phyloP scores from a whole-genome alignment of 2,888 invertebrate genomes.

The Gymnoscelis rufifasciata region DNA sequence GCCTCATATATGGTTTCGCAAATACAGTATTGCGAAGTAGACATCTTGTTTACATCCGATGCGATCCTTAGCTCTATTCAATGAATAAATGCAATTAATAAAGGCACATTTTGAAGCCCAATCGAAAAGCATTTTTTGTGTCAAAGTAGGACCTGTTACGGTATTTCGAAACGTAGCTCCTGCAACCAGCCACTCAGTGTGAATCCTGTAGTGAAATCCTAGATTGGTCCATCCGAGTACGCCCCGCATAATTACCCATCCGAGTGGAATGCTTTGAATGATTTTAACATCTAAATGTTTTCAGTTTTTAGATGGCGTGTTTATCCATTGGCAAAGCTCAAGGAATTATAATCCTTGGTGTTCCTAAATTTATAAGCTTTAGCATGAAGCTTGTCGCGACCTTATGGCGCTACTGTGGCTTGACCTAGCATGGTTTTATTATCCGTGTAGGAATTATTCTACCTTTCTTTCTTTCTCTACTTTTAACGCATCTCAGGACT shows the following conservation, averaged over 20 bases:
- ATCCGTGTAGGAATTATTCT: slow-evolving; percentile 32
- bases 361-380: slow-evolving; percentile 33
- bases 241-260: slow-evolving; percentile 25
- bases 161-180: not conserved
- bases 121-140: not conserved
- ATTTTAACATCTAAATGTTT: slow-evolving; percentile 34
- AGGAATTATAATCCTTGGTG: slow-evolving; percentile 29
- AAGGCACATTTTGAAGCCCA: not conserved
- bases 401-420: slow-evolving; percentile 39
- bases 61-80: no score
- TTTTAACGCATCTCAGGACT: slow-evolving; percentile 48
- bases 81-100: not conserved
- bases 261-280: slow-evolving; percentile 29
- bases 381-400: slow-evolving; percentile 44
- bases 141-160: not conserved
- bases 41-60: no score
- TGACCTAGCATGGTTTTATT: slow-evolving; percentile 23
- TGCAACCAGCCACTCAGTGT: slow-evolving; percentile 35
- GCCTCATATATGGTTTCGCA: no score
- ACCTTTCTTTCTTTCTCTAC: slow-evolving; percentile 34
- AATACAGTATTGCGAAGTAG: no score
- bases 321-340: slow-evolving; percentile 34
- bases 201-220: slow-evolving; percentile 26
- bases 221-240: slow-evolving; percentile 22
- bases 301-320: slow-evolving; percentile 44